A percentile compares a stretch with the other conserved stretches of the same genome.
These are phyloP conservation scores for Adoxophyes honmai DNA, from an alignment of 1,140 invertebrate species.

Conservation along the genomic window DNA sequence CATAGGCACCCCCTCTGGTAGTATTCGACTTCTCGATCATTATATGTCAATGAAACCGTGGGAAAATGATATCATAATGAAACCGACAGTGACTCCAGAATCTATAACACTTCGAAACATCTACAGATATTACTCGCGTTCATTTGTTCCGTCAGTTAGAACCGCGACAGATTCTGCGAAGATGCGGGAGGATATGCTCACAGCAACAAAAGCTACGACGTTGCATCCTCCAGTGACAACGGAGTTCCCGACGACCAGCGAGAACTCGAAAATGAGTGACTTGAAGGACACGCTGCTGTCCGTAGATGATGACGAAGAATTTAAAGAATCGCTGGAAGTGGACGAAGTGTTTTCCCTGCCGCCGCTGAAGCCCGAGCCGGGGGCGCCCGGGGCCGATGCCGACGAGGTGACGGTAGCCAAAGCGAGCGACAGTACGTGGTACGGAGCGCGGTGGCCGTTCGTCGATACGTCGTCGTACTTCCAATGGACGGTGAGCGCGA, in stretches of 20 bases:
- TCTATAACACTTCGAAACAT: conserved; percentile 44
- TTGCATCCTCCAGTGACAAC: conserved; percentile 35
- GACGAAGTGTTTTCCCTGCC: conserved; percentile 68
- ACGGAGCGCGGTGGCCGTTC: conserved; percentile 78
- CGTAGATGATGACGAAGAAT: conserved; percentile 68
- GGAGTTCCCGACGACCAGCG: conserved; percentile 39
- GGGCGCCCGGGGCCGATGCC: conserved; percentile 31
- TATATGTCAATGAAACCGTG: conserved; percentile 56
- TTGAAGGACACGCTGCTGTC: conserved; percentile 62
- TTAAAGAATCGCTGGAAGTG: conserved; percentile 66
- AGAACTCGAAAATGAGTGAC: conserved; percentile 46
- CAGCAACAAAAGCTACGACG: conserved; percentile 54
- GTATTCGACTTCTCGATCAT: conserved; percentile 44
- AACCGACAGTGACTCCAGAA: conserved; percentile 52
- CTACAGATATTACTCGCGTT: conserved; percentile 48
- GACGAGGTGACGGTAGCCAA: conserved; percentile 71
- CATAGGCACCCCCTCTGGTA: conserved; percentile 44
- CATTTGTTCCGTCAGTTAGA: conserved; percentile 47
- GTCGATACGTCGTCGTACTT: conserved; percentile 81
- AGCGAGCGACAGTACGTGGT: conserved; percentile 50
- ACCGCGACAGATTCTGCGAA: conserved; percentile 34
- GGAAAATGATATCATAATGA: conserved; percentile 61
- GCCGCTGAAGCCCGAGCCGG: conserved; percentile 48
- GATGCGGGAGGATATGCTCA: conserved; percentile 54
- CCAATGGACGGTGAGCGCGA: conserved; percentile 79